Conservation (phyloP, 1,140 invertebrate species). For the Trichoplusia ni region DNA sequence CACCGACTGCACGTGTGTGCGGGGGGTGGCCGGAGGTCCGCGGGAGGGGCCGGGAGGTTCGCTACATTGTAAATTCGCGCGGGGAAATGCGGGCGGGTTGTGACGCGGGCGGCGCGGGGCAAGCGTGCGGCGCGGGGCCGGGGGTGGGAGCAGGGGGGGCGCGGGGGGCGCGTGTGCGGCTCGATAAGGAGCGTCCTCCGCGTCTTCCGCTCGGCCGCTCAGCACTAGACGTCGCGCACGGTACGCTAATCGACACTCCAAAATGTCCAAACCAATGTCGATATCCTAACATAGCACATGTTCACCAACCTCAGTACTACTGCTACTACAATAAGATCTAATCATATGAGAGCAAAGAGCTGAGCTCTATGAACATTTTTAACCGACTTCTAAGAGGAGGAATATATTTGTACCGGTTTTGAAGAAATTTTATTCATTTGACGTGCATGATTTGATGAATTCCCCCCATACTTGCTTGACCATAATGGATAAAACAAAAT, state of each 20-base stretch:
- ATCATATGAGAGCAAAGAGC: too few relatives aligned
- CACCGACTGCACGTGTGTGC: conserved; percentile 24
- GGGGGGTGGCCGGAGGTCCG: conserved; percentile 38
- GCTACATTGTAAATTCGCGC: conserved; percentile 70
- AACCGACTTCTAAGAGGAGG: too few relatives aligned
- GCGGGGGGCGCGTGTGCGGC: conserved; percentile 43
- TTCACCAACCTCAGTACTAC: too few relatives aligned
- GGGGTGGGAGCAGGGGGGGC: conserved; percentile 5
- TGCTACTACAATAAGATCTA: too few relatives aligned
- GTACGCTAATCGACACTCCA: not conserved
- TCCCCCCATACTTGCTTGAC: too few relatives aligned
- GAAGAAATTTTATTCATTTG: too few relatives aligned
- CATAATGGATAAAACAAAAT: too few relatives aligned
- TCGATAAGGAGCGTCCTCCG: conserved; percentile 51
- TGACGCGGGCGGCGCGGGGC: conserved; percentile 27
- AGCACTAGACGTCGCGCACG: not conserved
- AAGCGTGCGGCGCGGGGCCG: not conserved
- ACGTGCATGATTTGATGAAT: too few relatives aligned
- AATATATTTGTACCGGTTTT: too few relatives aligned
- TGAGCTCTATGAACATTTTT: too few relatives aligned
- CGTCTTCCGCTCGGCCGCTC: conserved; percentile 43
- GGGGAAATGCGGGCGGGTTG: conserved; percentile 46
- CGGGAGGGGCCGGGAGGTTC: conserved; percentile 40
- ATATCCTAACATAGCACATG: too few relatives aligned
- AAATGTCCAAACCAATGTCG: not conserved